A percentile compares a stretch with the other conserved stretches of the same genome.
phyloP scores from a whole-genome alignment of 2,888 invertebrate genomes.

The Lingula anatina region DNA sequence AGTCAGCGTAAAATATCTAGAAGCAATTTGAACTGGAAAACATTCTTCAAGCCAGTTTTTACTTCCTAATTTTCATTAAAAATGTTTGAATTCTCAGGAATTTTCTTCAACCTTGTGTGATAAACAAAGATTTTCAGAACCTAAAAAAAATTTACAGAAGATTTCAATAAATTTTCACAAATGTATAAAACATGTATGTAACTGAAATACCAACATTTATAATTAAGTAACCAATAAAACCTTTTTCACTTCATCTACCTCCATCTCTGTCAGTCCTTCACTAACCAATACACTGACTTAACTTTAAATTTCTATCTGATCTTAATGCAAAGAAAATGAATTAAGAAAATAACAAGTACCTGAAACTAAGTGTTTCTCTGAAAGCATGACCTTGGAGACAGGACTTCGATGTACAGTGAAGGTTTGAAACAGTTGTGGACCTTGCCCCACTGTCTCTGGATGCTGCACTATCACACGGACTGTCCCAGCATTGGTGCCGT shows the following conservation, averaged over 20 bases:
- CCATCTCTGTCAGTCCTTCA: slow-evolving; percentile 3
- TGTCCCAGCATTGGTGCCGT: slow-evolving; percentile 89
- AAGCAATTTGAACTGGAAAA: background rate
- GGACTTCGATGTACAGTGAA: slow-evolving; percentile 96
- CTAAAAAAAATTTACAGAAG: too few species aligned
- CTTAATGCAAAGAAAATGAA: too few species aligned
- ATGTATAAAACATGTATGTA: too few species aligned
- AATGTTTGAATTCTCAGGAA: background rate
- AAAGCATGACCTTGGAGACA: slow-evolving; percentile 82
- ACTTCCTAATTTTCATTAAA: background rate
- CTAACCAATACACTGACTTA: too few species aligned
- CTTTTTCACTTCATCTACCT: background rate
- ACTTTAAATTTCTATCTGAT: too few species aligned
- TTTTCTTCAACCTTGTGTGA: too few species aligned
- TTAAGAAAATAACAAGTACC: too few species aligned
- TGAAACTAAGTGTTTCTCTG: slow-evolving; percentile 90
- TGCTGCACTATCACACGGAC: slow-evolving; percentile 97
- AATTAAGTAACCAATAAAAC: background rate
- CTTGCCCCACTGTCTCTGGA: slow-evolving; percentile 97
- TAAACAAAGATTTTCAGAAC: too few species aligned
- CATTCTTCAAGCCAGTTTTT: background rate
- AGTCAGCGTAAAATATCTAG: background rate
- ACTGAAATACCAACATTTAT: too few species aligned
- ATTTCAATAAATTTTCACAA: too few species aligned
- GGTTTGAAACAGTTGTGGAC: slow-evolving; percentile 96